Conservation (phyloP, 23 tunicate species). For the Halocynthia aurantium region DNA sequence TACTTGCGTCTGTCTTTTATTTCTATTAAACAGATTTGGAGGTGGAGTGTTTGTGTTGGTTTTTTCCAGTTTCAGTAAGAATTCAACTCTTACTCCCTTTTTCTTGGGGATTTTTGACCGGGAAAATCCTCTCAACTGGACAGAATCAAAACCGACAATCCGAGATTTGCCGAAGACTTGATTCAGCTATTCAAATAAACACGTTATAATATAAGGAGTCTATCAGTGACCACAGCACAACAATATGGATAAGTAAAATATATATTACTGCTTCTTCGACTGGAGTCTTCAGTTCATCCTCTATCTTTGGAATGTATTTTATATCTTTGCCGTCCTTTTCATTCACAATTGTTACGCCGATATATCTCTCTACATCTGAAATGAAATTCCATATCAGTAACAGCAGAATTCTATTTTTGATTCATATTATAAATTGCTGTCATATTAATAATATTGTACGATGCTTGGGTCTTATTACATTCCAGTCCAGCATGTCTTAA, state of each 20-base stretch:
- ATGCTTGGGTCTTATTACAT: too few relatives aligned
- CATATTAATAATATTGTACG: too few relatives aligned
- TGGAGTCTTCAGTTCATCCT: too few relatives aligned
- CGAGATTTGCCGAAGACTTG: constrained; percentile 13
- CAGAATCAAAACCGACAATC: background rate
- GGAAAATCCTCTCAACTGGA: background rate
- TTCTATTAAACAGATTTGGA: background rate
- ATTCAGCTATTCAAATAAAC: constrained; percentile 7
- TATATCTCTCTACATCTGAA: constrained; percentile 2
- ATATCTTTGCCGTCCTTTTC: constrained; percentile 12
- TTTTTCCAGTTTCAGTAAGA: background rate
- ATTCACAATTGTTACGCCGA: constrained; percentile 4
- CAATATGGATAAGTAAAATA: background rate
- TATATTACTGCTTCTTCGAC: constrained; percentile 1
- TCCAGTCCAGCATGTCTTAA: too few relatives aligned
- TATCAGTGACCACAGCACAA: background rate
- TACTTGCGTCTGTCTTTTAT: background rate
- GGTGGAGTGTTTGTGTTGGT: background rate
- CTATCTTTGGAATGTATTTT: background rate
- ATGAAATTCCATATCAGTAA: background rate
- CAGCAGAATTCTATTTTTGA: too few relatives aligned
- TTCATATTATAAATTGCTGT: too few relatives aligned
- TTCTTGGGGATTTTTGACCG: background rate
- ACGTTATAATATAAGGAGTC: constrained; percentile 1
- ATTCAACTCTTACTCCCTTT: background rate